Conservation (phyloP, 2,888 invertebrate genomes). For the Thereva unica region DNA sequence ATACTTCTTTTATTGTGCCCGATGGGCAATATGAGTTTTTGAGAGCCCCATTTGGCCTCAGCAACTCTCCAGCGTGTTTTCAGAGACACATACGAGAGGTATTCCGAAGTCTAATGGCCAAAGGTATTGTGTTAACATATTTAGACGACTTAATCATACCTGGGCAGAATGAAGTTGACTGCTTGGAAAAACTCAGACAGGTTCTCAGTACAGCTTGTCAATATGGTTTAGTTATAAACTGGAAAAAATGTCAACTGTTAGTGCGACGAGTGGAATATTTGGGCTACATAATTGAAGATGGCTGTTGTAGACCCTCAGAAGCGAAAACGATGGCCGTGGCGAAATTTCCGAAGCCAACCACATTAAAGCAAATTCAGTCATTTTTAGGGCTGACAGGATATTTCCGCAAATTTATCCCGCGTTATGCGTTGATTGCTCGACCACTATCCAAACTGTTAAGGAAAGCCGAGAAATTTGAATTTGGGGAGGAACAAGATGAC, state of each 20-base stretch:
- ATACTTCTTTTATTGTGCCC: no score
- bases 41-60: constrained; percentile 52
- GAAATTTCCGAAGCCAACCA: constrained; percentile 47
- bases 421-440: constrained; percentile 48
- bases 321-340: constrained; percentile 46
- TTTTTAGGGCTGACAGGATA: constrained; percentile 50
- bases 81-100: constrained; percentile 40
- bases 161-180: constrained; percentile 24
- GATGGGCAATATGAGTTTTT: no score
- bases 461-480: constrained; percentile 29
- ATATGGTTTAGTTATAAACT: constrained; percentile 40
- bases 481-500: constrained; percentile 46
- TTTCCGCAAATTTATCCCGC: constrained; percentile 50
- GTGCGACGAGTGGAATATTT: constrained; percentile 43
- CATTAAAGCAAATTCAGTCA: constrained; percentile 46
- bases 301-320: constrained; percentile 45
- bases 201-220: constrained; percentile 7
- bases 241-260: constrained; percentile 45
- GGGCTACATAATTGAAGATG: constrained; percentile 34
- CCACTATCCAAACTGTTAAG: constrained; percentile 46
- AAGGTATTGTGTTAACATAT: constrained; percentile 15
- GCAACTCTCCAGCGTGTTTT: constrained; percentile 50
- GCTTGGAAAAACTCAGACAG: constrained; percentile 8
- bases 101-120: constrained; percentile 21
- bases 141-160: constrained; percentile 30